Evolutionary conservation across 1,140 invertebrate species (phyloP), one percentile per base, ranked within the genome.

Genomic region (Xylocopa sonorina): DNA sequence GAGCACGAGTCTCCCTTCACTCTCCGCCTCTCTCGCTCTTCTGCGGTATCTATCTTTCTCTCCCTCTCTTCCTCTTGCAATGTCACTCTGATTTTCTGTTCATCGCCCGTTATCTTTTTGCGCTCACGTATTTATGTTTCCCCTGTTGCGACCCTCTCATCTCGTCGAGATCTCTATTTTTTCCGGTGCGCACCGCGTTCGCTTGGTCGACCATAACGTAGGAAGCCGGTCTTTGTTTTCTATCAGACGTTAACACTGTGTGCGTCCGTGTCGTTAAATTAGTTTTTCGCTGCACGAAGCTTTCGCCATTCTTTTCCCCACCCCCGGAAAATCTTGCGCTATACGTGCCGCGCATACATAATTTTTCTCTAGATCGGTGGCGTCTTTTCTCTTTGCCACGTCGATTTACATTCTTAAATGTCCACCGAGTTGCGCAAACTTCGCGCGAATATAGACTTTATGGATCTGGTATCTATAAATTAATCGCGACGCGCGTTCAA

Each of bases 1-100:
- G 76, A 85, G 88, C 88, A 88, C 88, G 86, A 88, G 88, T 67
- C 60, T 71, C 68, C 82, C 74, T 75, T 53, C 58, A 41, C 77
- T 81, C 72, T 80, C 66, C 63, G 41, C 66, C 69, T 68, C 75
- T 9, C 58, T 12, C 14, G 6, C 24, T 34, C 58, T 38, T 66
- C 21, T 21, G 76, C 57, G 53, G 43, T 69, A n/a, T 55, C 78
- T 51, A 43, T 21, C 43, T 12, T 43, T 50, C 12, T 7, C 14
- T 57, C 29, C 3, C 27, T 6, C 46, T 24, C 58, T 32, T 82
- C 29, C 58, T 63, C 55, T 51, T n/a, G 32, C 72, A 16, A 10
- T 41, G 32, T 75, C 63, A 6, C 48, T 48, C 73, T 48, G 53
- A 69, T 69, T 69, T 77, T 60, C 53, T 57, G 12, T 16, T 32